These are phyloP conservation scores for Rousettus leschenaultii DNA, from an alignment of 2,113 vertebrate species.

Conservation along the genomic window DNA sequence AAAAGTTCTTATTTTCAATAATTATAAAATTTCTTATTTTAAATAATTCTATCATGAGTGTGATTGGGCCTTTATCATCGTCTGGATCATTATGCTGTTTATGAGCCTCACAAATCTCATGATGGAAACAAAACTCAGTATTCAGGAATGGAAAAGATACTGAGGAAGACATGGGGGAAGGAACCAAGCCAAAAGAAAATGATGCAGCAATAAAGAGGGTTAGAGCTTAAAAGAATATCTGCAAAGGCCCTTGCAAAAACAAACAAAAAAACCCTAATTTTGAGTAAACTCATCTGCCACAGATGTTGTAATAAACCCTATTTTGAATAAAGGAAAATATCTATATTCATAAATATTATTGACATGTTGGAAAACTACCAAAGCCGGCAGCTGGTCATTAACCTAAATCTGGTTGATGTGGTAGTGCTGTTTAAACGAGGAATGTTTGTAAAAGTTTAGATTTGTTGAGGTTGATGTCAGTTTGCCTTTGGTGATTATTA, in stretches of 20 bases:
- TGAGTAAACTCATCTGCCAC: neutral
- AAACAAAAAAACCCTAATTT: neutral
- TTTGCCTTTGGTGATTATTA: neutral
- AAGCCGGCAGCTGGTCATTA: neutral
- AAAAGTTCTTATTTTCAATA: neutral
- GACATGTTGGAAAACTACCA: neutral
- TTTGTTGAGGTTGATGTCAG: neutral
- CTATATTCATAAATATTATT: neutral
- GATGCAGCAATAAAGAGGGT: neutral
- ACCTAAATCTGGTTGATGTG: neutral
- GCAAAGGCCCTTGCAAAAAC: neutral
- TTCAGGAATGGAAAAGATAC: neutral
- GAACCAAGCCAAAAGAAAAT: neutral
- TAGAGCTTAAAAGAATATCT: neutral
- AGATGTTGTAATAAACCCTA: neutral
- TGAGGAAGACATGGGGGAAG: neutral
- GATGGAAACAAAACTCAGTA: neutral
- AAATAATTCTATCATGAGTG: neutral
- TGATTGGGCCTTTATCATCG: neutral
- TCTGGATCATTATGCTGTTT: neutral
- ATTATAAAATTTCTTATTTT: neutral
- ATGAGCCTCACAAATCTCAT: neutral
- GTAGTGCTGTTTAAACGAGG: neutral
- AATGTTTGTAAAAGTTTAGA: neutral
- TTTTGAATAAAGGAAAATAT: neutral